Evolutionary conservation across 2,113 vertebrate species (phyloP), one percentile per base, ranked within the genome.

Genomic region (Arenaria interpres): DNA sequence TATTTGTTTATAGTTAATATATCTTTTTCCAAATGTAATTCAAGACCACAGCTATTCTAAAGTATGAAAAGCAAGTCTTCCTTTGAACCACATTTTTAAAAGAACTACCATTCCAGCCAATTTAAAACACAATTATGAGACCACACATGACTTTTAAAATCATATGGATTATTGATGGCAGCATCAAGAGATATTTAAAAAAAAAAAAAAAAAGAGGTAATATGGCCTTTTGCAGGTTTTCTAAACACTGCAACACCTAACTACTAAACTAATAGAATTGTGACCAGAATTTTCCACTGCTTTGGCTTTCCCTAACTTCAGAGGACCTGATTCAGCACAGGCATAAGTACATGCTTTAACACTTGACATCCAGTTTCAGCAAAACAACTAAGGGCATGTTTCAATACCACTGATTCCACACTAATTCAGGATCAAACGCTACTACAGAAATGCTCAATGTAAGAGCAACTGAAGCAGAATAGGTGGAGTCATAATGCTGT

Each of bases 1-100:
- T 56, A 85, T 90, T 85, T 90, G 81, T 94, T 94, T 83, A 78
- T 85, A 93, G 82, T 89, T 63, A 89, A 90, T 64, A 64, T 22
- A 75, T 60, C 8, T 94, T 90, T 85, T 93, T 73, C 89, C 84
- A 88, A 89, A 81, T 9, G 43, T 85, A 92, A 90, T 74, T 93
- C 46, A 91, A 96, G 86, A 94, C 68, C 30, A 62, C 30, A 67
- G 59, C 46, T 87, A 91, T 71, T 83, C 50, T 56, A 23, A 78
- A 72, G 33, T 57, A 92, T 57, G 48, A 88, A 92, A 90, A 77
- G 37, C 21, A 72, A 69, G 22, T 69, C 27, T 88, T 77, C 35
- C 50, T 90, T 71, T 83, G 90, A 96, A 93, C 13, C 21, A 85
- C 32, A 32, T 63, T 86, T 96, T 96, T 86, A 35, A 74, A 86